These are phyloP conservation scores for Antheraea mylitta DNA, from an alignment of 1,140 invertebrate genomes.

Conservation along the genomic window DNA sequence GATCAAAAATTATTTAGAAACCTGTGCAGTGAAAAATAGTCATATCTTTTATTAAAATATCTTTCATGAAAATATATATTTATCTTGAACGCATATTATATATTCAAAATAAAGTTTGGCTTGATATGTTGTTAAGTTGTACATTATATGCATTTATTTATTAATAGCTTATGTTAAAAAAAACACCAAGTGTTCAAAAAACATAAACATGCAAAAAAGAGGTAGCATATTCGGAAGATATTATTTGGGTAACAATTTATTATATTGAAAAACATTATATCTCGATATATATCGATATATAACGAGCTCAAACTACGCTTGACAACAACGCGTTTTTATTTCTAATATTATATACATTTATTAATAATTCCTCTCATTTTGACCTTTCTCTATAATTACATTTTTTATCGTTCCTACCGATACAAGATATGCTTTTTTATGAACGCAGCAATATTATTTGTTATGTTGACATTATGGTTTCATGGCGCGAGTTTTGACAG, in stretches of 20 bases:
- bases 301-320: conserved; percentile 39
- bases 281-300: no score
- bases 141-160: conserved; percentile 26
- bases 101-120: conserved; percentile 37
- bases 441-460: not conserved
- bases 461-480: not conserved
- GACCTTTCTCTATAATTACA: conserved; percentile 73
- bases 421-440: conserved; percentile 56
- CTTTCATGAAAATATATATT: conserved; percentile 53
- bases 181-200: not conserved
- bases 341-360: conserved; percentile 65
- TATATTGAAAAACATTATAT: conserved; percentile 34
- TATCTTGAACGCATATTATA: conserved; percentile 28
- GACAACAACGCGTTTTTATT: conserved; percentile 40
- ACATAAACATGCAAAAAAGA: conserved; percentile 37
- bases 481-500: conserved; percentile 12
- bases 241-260: not conserved
- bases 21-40: conserved; percentile 41
- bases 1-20: conserved; percentile 11
- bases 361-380: conserved; percentile 73
- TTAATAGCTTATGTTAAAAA: conserved; percentile 5
- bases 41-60: conserved; percentile 34
- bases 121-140: conserved; percentile 68
- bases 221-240: conserved; percentile 45
- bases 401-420: conserved; percentile 46